These are phyloP conservation scores for Lophotis ruficrista DNA, from an alignment of 2,113 vertebrate species.

Conservation along the genomic window DNA sequence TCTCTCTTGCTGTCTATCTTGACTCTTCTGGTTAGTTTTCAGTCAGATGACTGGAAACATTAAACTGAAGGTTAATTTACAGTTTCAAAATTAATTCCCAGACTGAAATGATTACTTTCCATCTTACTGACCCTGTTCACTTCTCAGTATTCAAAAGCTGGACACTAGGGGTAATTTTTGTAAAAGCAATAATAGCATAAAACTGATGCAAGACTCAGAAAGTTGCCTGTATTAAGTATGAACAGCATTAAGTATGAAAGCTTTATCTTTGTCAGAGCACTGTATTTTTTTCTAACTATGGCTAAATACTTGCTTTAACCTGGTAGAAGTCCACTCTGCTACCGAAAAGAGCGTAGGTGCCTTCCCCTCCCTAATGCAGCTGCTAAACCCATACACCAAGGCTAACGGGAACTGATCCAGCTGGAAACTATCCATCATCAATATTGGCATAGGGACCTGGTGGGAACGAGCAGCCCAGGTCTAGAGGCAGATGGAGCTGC, in stretches of 20 bases:
- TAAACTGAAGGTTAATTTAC: slow-evolving; percentile 19
- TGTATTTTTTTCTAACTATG: neutral
- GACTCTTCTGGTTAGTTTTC: slow-evolving; percentile 11
- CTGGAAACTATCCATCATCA: neutral
- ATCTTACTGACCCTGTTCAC: neutral
- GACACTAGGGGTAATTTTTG: neutral
- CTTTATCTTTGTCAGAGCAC: neutral
- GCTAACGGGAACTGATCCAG: neutral
- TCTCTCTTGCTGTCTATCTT: slow-evolving; percentile 6
- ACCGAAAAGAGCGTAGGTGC: neutral
- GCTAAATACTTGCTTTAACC: neutral
- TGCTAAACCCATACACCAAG: neutral
- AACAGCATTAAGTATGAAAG: neutral
- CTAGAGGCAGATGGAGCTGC: neutral
- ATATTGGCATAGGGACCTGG: neutral
- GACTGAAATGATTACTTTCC: neutral
- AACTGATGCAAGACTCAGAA: neutral
- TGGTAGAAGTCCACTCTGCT: neutral
- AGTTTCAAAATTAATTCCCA: slow-evolving; percentile 16
- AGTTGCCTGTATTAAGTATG: neutral
- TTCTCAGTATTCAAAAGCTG: neutral
- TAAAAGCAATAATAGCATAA: neutral
- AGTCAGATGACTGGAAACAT: slow-evolving; percentile 8
- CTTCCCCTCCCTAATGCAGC: neutral
- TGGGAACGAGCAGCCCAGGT: neutral